Evolutionary conservation across 2,797 vertebrate genomes (phyloP), one percentile per base, ranked within the genome.

Genomic region (Coluber constrictor): DNA sequence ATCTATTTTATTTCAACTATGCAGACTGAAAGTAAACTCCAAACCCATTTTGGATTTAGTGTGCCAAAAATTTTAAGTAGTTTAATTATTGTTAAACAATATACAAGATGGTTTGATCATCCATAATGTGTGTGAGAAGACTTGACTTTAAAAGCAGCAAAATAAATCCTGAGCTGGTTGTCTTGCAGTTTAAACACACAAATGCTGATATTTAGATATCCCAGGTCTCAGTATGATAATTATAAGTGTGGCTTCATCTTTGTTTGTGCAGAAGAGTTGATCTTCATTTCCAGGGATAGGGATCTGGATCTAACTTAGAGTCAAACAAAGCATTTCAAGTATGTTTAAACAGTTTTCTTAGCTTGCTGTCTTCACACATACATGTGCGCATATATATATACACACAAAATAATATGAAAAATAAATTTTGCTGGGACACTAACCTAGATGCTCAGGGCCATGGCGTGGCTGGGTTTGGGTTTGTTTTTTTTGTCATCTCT

Each of bases 11-110:
- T 92, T 95, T 94, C 93, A 47, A 20, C 15, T 74, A 55, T 0
- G 29, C 56, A 90, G 91, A 60, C 66, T 29, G 63, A 43, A 56
- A 96, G 94, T 54, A 90, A 90, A 91, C 94, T 94, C 57, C 27
- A 93, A 93, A 23, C 55, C 37, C 16, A 89, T 66, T 90, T 20
- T 86, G 66, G 61, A 15, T 43, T 90, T 91, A 59, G 47, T 37
- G 5, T 0, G 54, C 93, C 88, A 83, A 83, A 74, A n/a, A 55
- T 32, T 87, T 79, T 83, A 83, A 83, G 37, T 83, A 83, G 20
- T 83, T 83, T 47, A 83, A 11, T 23, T 83, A 83, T 83, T 83
- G 74, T 83, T 83, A 83, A 47, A 47, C 20, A 25, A 83, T 47
- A 25, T 83, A 83, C 74, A 83, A 25, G 43, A 47, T 83, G 20